Percentiles rank a stretch among this genome's conserved stretches.
Conservation (phyloP, 2,888 invertebrate genomes). For the Amiota minor region DNA sequence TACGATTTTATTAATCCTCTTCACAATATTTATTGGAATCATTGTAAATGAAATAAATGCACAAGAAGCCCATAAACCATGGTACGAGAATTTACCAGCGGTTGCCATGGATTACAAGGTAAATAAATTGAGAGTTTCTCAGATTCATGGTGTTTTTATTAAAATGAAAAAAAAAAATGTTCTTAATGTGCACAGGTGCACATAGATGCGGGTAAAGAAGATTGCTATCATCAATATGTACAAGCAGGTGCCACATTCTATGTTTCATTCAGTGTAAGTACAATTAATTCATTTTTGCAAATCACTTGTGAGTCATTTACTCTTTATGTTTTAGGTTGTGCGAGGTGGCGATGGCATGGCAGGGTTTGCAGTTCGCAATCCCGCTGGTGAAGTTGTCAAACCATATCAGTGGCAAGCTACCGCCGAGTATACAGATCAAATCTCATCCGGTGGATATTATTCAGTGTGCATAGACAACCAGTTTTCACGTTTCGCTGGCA, state of each 20-base stretch:
- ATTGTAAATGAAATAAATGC: slow-evolving; percentile 49
- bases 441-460: slow-evolving; percentile 88
- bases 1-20: slow-evolving; percentile 39
- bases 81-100: slow-evolving; percentile 91
- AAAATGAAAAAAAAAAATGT: background rate
- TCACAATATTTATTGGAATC: slow-evolving; percentile 27
- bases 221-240: slow-evolving; percentile 96
- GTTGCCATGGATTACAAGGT: slow-evolving; percentile 96
- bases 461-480: slow-evolving; percentile 94
- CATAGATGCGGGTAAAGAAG: slow-evolving; percentile 94
- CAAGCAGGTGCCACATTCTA: slow-evolving; percentile 93
- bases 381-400: slow-evolving; percentile 86
- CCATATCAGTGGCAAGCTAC: slow-evolving; percentile 94
- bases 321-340: slow-evolving; percentile 79
- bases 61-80: slow-evolving; percentile 78
- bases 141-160: background rate
- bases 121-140: background rate
- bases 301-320: background rate
- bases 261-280: slow-evolving; percentile 90
- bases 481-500: slow-evolving; percentile 91
- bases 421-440: slow-evolving; percentile 90
- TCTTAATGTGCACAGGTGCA: slow-evolving; percentile 75
- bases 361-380: slow-evolving; percentile 91
- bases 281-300: slow-evolving; percentile 29
- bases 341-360: slow-evolving; percentile 96